Evolutionary conservation across 1,140 invertebrate genomes (phyloP), one percentile per base, ranked within the genome.

Genomic region (Megalopta genalis): DNA sequence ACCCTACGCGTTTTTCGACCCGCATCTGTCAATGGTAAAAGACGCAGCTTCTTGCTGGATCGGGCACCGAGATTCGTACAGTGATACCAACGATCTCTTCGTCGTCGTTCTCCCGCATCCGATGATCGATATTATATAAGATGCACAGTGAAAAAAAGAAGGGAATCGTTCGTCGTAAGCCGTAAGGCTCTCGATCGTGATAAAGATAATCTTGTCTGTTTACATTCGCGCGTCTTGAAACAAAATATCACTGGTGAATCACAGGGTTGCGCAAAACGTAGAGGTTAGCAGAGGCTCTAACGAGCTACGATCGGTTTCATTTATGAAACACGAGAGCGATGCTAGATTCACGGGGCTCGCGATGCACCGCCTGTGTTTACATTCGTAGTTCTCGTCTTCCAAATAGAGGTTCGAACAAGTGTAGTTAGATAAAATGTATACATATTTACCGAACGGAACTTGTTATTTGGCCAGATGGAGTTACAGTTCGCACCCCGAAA

Each of bases 21-120:
- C 14, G 46, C 72, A 66, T 69, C 72, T 79, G 77, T 79, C 77
- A 79, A 79, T n/a, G 64, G 0, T 32, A 25, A 52, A 60, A 79
- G 42, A 46, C 32, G 39, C 37, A 62, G 25, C 49, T 4, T 78
- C 59, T 16, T 39, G 6, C 64, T 59, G 52, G n/a, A 62, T 39
- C 21, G n/a, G n/a, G n/a, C n/a, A n/a, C 7, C 18, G 39, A 52
- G 39, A 74, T 32, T 66, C 32, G 25, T 7, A 4, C 54, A n/a
- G n/a, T 25, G 23, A 18, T 27, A 52, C 10, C 0, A 3, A 23
- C 18, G 18, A 14, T 68, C 6, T 27, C 0, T 2, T 4, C 9
- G 0, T 21, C 46, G 27, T 10, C 6, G 4, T 32, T 68, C 25
- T 16, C 52, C 16, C 23, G 0, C 12, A 21, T 27, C 12, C 0